Evolutionary conservation across 2,113 vertebrate genomes (phyloP).

Genomic region (Rhombomys opimus): DNA sequence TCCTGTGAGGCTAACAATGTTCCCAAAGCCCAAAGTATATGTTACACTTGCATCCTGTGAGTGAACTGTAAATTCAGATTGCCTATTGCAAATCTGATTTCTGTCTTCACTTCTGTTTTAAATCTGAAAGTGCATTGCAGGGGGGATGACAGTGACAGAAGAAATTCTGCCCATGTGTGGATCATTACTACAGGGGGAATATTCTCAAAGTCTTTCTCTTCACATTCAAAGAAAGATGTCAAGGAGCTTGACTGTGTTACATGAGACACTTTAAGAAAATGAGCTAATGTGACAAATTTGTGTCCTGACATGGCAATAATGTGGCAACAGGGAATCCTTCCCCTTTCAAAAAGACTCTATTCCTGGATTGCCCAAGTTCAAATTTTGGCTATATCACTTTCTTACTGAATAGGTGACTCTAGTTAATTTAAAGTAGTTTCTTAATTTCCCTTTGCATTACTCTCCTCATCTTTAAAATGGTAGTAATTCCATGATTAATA

Average conservation of each 20-base stretch:
- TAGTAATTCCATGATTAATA: not conserved
- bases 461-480: constrained; percentile 46
- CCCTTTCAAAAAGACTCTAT: not conserved
- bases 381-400: not conserved
- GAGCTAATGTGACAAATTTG: not conserved
- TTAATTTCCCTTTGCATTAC: constrained; percentile 30
- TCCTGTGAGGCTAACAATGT: constrained; percentile 19
- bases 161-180: not conserved
- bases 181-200: constrained; percentile 29
- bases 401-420: not conserved
- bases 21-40: not conserved
- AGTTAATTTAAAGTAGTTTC: constrained; percentile 6
- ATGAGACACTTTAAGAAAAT: not conserved
- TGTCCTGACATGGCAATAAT: not conserved
- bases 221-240: not conserved
- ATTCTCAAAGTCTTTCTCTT: not conserved
- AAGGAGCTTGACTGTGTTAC: constrained; percentile 42
- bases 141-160: constrained; percentile 45
- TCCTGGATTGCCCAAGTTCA: not conserved
- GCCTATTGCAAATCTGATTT: constrained; percentile 43
- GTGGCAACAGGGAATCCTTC: constrained; percentile 49
- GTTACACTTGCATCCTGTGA: constrained; percentile 21
- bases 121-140: constrained; percentile 55
- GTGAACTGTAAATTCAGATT: not conserved
- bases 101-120: constrained; percentile 49